Base-by-base conservation (phyloP, 2,797 vertebrate genomes). In the Pteropus rufus region DNA sequence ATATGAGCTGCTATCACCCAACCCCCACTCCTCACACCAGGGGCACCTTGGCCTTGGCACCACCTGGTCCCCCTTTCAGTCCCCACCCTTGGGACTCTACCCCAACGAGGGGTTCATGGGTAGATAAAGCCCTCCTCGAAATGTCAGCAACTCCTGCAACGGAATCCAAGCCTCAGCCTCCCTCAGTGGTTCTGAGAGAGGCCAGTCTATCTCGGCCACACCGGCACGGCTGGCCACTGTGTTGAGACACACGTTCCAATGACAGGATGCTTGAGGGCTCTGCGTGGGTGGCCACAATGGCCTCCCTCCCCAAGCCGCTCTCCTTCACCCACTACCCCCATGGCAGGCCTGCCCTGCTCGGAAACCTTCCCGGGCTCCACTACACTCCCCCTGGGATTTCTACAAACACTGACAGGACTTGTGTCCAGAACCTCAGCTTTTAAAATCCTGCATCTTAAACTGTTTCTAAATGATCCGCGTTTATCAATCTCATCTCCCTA, bases 381-480 rank as follows among this genome's bases (percentile, higher is more conserved):
- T 46, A 31, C 12, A 4, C 10, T 7, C 58, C 36, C 58, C 31
- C 31, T 3, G 54, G 41, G 9, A 46, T 52, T 41, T 46, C 72
- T 87, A 54, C 9, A 26, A 70, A 89, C 62, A 46, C 14, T 18
- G n/a, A 10, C 29, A 36, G 44, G 5, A 89, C 84, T 83, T 46
- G 12, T 67, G 83, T 93, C 56, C 62, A 85, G 41, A 92, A 73
- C 52, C 60, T 80, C 67, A 23, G 58, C 21, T 90, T 87, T 90
- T 58, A 76, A 49, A 77, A 41, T 87, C n/a, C 36, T 72, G 2
- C n/a, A 52, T 67, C 15, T 73, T 56, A 65, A 14, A 69, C 88
- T 75, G 36, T 73, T 70, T 77, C 85, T 79, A 54, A 84, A 36
- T 26, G 90, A 85, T 21, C 87, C 46, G 54, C 7, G 0, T n/a